phyloP scores from a whole-genome alignment of 2,113 vertebrate genomes.

The Ovis aries region DNA sequence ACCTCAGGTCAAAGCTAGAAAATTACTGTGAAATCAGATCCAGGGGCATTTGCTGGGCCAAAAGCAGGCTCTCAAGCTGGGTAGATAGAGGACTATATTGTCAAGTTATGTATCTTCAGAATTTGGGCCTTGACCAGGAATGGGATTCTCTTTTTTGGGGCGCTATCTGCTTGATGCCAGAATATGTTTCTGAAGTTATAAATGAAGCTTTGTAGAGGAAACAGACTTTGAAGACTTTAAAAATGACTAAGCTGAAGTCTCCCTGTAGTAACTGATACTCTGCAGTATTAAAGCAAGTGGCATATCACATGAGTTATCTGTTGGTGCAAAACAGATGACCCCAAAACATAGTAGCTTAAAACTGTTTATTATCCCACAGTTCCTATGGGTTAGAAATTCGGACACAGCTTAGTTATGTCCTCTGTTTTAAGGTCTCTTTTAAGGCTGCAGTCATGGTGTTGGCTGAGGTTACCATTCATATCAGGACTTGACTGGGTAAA shows the following conservation, averaged over 20 bases:
- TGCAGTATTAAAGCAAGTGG: not conserved
- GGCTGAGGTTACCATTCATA: not conserved
- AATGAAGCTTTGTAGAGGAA: not conserved
- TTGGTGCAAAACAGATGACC: not conserved
- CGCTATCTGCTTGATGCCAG: not conserved
- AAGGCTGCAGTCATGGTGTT: not conserved
- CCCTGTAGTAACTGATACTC: not conserved
- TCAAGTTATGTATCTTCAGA: not conserved
- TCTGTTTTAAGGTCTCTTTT: not conserved
- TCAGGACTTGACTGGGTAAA: not conserved
- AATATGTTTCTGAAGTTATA: not conserved
- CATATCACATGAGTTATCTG: not conserved
- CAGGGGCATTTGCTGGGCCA: not conserved
- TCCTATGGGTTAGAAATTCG: not conserved
- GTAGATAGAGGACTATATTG: not conserved
- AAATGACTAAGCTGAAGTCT: not conserved
- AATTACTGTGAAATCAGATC: not conserved
- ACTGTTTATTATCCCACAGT: not conserved
- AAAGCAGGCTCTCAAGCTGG: not conserved
- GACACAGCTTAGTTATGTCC: not conserved
- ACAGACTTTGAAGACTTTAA: not conserved
- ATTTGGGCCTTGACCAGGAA: not conserved
- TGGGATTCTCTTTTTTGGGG: not conserved
- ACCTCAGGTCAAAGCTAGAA: slow-evolving; percentile 36
- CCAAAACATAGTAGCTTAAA: not conserved